Base-by-base conservation (phyloP, 2,113 vertebrate species). In the Canis aureus region DNA sequence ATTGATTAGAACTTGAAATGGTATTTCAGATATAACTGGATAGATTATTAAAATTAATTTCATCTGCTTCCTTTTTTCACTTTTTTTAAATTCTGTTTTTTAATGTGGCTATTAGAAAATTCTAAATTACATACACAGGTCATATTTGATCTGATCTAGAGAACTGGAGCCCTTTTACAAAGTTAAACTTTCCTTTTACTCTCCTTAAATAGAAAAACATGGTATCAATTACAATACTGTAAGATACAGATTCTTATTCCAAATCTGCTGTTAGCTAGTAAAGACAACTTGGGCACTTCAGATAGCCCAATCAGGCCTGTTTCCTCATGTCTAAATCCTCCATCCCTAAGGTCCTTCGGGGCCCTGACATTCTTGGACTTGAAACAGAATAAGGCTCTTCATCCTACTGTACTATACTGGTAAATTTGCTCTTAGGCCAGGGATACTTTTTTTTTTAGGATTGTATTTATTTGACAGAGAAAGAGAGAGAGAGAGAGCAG, bases 31-130 rank as follows among this genome's bases (percentile, higher is more conserved):
- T 20, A 38, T 11, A 69, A 85, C 11, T 66, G 91, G 95, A 60
- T 16, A 89, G 51, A 76, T 79, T 55, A 53, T 67, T 84, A 96
- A 90, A 92, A 86, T 74, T 80, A 85, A 93, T 66, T 81, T 93
- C 27, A 74, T 79, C 13, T 88, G 25, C 87, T 80, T 62, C 12
- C n/a, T 80, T 87, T 84, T 91, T 78, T 13, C 8, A 91, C 3
- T 79, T 96, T 76, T 23, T 71, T 93, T 89, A 89, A 17, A 43
- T 95, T 89, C 85, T 22, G 27, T 43, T 81, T 97, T 88, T 91
- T 66, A 51, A 83, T 64, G 8, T 51, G 19, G 38, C 57, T 96
- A 89, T 23, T 43, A 79, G 43, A 94, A 87, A 94, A 15, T 35
- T n/a, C 86, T 35, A 32, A 84, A 53, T 91, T 87, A 88, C 1